Evolutionary conservation across 2,888 invertebrate genomes (phyloP).

Genomic region (Tetragnatha montana): DNA sequence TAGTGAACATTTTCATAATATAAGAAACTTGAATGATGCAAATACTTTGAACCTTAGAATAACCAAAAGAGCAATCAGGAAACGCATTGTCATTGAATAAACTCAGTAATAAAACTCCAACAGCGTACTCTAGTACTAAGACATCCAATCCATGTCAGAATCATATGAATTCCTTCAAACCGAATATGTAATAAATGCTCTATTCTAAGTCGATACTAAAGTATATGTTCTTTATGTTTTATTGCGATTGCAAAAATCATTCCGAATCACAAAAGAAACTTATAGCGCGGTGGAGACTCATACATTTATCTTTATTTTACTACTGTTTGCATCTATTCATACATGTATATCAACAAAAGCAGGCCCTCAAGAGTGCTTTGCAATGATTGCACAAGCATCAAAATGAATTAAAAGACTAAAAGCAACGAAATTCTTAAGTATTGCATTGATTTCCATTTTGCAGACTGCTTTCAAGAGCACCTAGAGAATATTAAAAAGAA

Average conservation of each 20-base stretch:
- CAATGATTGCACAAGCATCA: conserved; percentile 29
- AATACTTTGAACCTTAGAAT: too few species aligned
- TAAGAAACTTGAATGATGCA: too few species aligned
- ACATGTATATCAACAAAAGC: conserved; percentile 26
- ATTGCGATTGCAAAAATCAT: conserved; percentile 26
- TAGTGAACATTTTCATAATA: too few species aligned
- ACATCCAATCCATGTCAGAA: too few species aligned
- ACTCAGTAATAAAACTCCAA: too few species aligned
- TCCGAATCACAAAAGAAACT: conserved; percentile 33
- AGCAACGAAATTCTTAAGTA: conserved; percentile 38
- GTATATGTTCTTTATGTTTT: not conserved
- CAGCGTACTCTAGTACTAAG: too few species aligned
- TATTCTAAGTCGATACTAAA: not conserved
- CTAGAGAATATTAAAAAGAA: conserved; percentile 17
- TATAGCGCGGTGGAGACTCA: conserved; percentile 3
- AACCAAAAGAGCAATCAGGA: too few species aligned
- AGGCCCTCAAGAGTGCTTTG: conserved; percentile 37
- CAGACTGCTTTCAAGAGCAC: conserved; percentile 32
- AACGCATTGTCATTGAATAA: too few species aligned
- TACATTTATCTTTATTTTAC: conserved; percentile 29
- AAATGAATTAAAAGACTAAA: conserved; percentile 31
- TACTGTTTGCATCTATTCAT: conserved; percentile 45
- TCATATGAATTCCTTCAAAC: not conserved
- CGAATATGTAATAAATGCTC: not conserved
- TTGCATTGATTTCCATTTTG: conserved; percentile 35